These are phyloP conservation scores for Calephelis virginiensis DNA, from an alignment of 1,140 invertebrate genomes.

Conservation along the genomic window DNA sequence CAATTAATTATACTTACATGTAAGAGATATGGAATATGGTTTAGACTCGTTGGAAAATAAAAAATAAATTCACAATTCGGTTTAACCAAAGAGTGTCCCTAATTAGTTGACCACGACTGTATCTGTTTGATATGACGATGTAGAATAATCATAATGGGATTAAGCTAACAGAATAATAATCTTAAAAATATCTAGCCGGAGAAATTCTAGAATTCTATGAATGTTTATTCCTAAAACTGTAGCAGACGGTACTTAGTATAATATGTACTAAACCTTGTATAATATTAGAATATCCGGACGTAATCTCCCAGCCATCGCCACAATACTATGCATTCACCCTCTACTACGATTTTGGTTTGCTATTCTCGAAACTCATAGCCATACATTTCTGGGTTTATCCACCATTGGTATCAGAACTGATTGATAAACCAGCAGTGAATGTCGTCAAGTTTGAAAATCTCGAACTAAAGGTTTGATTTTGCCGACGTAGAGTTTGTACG, in stretches of 20 bases:
- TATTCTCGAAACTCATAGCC: constrained; percentile 1
- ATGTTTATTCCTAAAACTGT: constrained; percentile 7
- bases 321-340: constrained; percentile 42
- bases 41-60: no score
- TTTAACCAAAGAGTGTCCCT: no score
- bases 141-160: no score
- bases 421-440: background rate
- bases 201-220: constrained; percentile 3
- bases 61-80: no score
- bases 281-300: constrained; percentile 45
- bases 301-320: constrained; percentile 41
- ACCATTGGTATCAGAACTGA: no score
- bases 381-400: constrained; percentile 23
- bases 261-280: constrained; percentile 43
- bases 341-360: background rate
- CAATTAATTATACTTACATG: no score
- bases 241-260: constrained; percentile 22
- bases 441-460: background rate
- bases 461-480: background rate
- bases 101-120: no score
- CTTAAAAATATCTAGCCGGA: no score
- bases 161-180: no score
- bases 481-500: constrained; percentile 23
- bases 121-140: no score
- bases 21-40: no score